Percentiles rank a stretch among this genome's conserved stretches.
phyloP scores from a whole-genome alignment of 2,888 invertebrate genomes.

The Himalopsyche anomala region DNA sequence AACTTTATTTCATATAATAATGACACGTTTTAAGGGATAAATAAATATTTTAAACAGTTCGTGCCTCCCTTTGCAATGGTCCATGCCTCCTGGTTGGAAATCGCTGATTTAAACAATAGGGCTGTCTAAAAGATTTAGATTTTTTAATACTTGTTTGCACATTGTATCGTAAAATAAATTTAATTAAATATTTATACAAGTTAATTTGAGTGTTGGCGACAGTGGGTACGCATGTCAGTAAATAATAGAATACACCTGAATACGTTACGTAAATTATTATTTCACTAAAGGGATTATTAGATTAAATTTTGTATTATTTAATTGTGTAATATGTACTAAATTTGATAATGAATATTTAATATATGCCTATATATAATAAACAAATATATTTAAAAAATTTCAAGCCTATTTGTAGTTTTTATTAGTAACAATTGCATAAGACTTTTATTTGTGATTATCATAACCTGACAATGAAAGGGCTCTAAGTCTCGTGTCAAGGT shows the following conservation, averaged over 20 bases:
- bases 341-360: not conserved
- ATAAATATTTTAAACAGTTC: no score
- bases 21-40: no score
- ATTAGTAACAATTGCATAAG: not conserved
- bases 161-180: no score
- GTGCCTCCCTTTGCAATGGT: no score
- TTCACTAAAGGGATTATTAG: not conserved
- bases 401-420: not conserved
- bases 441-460: not conserved
- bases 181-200: not conserved
- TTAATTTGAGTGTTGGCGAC: not conserved
- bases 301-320: not conserved
- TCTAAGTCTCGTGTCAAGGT: no score
- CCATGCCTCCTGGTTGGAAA: no score
- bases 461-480: not conserved
- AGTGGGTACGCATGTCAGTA: not conserved
- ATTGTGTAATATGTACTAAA: not conserved
- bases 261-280: not conserved
- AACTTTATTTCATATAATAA: no score
- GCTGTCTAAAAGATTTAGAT: not conserved
- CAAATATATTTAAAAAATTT: not conserved
- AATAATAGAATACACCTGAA: not conserved
- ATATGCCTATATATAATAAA: not conserved
- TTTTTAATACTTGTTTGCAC: no score
- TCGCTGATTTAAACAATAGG: not conserved